Percentiles rank a stretch among this genome's conserved stretches.
These are phyloP conservation scores for Neotoxoptera formosana DNA, from an alignment of 1,140 invertebrate species.

Conservation along the genomic window DNA sequence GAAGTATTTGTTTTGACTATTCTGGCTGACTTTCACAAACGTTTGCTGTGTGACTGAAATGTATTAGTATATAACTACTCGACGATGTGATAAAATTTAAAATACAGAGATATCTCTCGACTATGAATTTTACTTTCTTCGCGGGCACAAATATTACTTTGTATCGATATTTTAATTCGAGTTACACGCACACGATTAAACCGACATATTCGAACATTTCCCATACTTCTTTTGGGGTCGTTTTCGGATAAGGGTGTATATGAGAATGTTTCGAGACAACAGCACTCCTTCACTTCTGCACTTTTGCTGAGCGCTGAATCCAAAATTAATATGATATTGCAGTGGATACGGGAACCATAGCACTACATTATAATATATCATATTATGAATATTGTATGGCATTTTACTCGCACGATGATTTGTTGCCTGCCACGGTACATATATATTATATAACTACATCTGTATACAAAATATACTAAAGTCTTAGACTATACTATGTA, in stretches of 20 bases:
- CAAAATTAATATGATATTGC: not conserved
- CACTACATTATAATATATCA: not conserved
- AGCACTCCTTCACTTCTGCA: not conserved
- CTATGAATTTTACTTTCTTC: not conserved
- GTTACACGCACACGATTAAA: not conserved
- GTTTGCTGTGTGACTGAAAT: not conserved
- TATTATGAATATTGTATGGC: not conserved
- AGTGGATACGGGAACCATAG: not conserved
- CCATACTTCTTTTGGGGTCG: not conserved
- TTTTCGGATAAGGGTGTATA: not conserved
- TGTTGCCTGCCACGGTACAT: not conserved
- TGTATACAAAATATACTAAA: not conserved
- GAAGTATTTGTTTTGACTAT: not conserved
- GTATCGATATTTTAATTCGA: not conserved
- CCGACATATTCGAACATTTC: not conserved
- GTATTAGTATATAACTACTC: not conserved
- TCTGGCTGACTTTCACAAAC: not conserved
- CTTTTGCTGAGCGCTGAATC: not conserved
- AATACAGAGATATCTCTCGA: not conserved
- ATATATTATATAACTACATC: not conserved
- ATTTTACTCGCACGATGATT: not conserved
- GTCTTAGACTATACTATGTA: not conserved
- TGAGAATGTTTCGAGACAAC: not conserved
- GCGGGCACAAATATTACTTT: not conserved
- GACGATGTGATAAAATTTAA: not conserved